Conservation (phyloP, 2,113 vertebrate species). For the Sapajus apella region DNA sequence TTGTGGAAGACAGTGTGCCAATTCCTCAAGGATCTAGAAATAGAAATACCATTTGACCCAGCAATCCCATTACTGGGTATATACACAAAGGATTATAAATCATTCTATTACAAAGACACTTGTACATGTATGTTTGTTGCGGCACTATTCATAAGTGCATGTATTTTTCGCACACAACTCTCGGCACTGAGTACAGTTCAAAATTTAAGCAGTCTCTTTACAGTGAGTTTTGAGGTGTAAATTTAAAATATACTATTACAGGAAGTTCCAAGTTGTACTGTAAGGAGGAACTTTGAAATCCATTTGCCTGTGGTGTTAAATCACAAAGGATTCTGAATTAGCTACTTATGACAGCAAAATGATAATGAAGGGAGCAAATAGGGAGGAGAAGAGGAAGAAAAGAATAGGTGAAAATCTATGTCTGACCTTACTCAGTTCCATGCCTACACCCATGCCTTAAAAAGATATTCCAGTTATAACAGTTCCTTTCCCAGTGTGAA, state of each 20-base stretch:
- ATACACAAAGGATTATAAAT: too few species aligned
- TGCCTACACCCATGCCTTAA: too few species aligned
- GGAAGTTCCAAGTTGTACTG: conserved; percentile 58
- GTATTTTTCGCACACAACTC: conserved; percentile 63
- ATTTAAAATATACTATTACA: conserved; percentile 41
- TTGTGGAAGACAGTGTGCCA: too few species aligned
- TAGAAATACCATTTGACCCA: too few species aligned
- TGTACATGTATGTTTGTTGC: too few species aligned
- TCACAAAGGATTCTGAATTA: conserved; percentile 27
- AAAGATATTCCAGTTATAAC: background rate
- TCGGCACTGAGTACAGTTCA: conserved; percentile 47
- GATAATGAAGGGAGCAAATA: background rate
- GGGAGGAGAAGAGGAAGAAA: background rate
- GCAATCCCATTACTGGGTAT: too few species aligned
- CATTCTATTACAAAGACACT: too few species aligned
- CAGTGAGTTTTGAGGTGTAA: conserved; percentile 53
- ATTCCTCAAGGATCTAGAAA: too few species aligned
- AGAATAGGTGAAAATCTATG: background rate
- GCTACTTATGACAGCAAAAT: background rate
- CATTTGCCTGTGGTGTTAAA: background rate
- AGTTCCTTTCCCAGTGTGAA: background rate
- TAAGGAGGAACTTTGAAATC: conserved; percentile 13
- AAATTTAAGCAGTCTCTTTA: conserved; percentile 17
- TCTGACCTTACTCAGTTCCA: background rate
- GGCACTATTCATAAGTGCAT: background rate